Conservation (phyloP, 2,797 vertebrate genomes). For the Morelia viridis region DNA sequence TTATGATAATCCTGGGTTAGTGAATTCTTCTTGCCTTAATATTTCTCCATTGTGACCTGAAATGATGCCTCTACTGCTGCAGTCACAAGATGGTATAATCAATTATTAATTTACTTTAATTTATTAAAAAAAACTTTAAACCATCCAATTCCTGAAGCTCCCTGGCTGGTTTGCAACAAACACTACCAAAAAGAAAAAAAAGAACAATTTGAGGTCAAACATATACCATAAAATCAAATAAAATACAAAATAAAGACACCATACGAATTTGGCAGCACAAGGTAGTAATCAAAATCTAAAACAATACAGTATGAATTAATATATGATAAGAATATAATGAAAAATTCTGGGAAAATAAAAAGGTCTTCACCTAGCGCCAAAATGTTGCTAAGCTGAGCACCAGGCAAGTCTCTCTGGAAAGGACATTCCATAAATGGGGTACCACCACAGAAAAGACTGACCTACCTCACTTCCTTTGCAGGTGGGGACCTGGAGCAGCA, state of each 20-base stretch:
- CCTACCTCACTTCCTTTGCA: neutral
- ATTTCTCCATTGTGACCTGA: neutral
- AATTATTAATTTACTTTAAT: neutral
- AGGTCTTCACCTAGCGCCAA: neutral
- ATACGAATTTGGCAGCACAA: neutral
- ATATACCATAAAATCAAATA: neutral
- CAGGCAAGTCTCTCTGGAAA: neutral
- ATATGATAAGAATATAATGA: neutral
- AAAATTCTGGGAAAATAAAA: neutral
- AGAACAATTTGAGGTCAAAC: neutral
- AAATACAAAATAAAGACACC: neutral
- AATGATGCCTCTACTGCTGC: neutral
- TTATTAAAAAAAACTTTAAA: neutral
- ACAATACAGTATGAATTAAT: neutral
- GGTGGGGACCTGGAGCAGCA: neutral
- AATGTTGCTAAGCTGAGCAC: neutral
- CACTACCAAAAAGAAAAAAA: neutral
- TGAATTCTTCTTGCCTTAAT: neutral
- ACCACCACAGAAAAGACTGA: neutral
- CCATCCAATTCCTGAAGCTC: neutral
- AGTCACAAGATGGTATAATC: neutral
- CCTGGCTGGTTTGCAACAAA: neutral
- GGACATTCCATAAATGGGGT: neutral
- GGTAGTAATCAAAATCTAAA: neutral
- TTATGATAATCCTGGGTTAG: neutral